A percentile compares a stretch with the other conserved stretches of the same genome.
Conservation (phyloP, 1,140 invertebrate species). For the Chironomus tepperi region DNA sequence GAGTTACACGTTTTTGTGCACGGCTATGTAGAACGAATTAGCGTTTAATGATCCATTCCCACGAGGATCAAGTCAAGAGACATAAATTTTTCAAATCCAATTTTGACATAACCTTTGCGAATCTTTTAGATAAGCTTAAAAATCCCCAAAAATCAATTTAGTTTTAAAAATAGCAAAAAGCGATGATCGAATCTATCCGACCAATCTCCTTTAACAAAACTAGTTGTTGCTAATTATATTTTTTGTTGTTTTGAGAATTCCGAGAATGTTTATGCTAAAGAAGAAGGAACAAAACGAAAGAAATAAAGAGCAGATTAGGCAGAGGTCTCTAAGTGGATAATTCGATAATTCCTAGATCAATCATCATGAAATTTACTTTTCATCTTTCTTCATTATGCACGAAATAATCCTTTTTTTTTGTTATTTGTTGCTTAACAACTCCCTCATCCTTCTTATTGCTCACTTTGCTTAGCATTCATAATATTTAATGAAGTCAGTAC, state of each 20-base stretch:
- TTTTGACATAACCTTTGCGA: too few species aligned
- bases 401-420: conserved; percentile 6
- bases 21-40: neutral
- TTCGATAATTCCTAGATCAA: conserved; percentile 13
- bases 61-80: too few species aligned
- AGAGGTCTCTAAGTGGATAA: neutral
- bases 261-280: neutral
- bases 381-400: neutral
- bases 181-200: too few species aligned
- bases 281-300: neutral
- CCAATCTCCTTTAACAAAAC: neutral
- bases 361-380: neutral
- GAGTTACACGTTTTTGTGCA: neutral
- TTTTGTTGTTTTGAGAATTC: conserved; percentile 5
- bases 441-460: neutral
- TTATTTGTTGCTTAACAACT: neutral
- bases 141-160: too few species aligned
- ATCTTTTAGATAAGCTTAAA: too few species aligned
- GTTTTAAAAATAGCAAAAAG: too few species aligned
- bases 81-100: too few species aligned
- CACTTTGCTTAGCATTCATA: neutral
- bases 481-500: neutral
- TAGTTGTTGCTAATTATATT: conserved; percentile 9
- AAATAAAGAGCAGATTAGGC: neutral
- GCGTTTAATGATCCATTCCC: too few species aligned